Base-by-base conservation (phyloP, 2,888 invertebrate species). In the Andrena camellia region DNA sequence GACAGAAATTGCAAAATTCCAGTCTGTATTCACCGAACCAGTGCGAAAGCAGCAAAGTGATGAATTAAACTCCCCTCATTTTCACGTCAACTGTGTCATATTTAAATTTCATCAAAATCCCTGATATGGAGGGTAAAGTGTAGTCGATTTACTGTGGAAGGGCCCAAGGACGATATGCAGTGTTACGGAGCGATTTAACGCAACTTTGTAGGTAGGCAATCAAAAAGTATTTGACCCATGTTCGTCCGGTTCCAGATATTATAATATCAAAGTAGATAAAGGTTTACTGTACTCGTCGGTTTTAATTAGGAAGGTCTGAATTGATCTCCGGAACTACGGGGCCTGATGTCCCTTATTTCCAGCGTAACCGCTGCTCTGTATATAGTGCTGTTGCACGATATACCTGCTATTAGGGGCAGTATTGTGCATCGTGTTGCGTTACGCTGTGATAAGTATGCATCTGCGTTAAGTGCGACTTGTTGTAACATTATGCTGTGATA, bases 271-370 rank as follows among this genome's bases (percentile, higher is more conserved):
- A 57, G 23, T 57, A 57, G 23, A 33, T 33, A 8, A n/a, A 33
- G 31, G 2, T 60, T 33, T 60, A 60, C 31, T 33, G 60, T 7
- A 31, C 8, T 29, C 29, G 3, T 8, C 4, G 4, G 23, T 31
- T 7, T 29, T 67, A 52, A 52, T 69, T 57, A 17, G 20, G 42
- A 42, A 2, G 29, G 29, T 8, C 0, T 35, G 54, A 57, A 57
- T 73, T 20, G 29, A 29, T 64, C 54, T 64, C 33, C 71, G 62
- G 62, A 71, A 71, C 71, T 72, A 63, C 62, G 62, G 71, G 17
- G 8, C 7, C 10, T 50, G 52, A 31, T 63, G 52, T 72, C 63
- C 29, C 54, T 57, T 64, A 29, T 5, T 64, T 64, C 17, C 29
- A 57, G 8, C 29, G 10, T 54, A 64, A 20, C 10, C 42, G 33